Base-by-base conservation (phyloP, 2,888 invertebrate species). In the Chymomyza procnemis region DNA sequence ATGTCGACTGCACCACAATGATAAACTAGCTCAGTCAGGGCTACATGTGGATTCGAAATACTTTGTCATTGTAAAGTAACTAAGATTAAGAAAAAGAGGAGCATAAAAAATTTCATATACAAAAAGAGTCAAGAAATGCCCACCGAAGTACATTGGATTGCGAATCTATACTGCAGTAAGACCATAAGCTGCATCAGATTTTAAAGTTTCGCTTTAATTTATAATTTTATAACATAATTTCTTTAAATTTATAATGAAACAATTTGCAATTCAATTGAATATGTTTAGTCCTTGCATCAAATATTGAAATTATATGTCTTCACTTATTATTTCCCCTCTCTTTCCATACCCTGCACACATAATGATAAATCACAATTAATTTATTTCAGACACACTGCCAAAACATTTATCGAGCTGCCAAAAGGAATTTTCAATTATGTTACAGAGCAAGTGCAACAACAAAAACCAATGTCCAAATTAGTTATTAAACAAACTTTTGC, bases 341-440 rank as follows among this genome's bases (percentile, higher is more conserved):
- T 16, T 14, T 47, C 16, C 52, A 52, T 52, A 52, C 8, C 1
- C n/a, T 12, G 61, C 59, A 54, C 59, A 54, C 4, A 52, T 65
- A 60, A 58, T 55, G 74, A 71, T 73, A 84, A 86, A 81, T 79
- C 87, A 77, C 66, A 86, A 76, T 74, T 57, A 81, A 79, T 77
- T 76, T 70, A 69, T 69, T 66, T 67, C 47, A 58, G 52, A 67
- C 66, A 67, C 66, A 75, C 52, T 69, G 54, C 22, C 57, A 67
- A 54, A 58, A 60, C 66, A 71, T 60, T 54, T 54, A 54, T 18
- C 26, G 22, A 67, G 52, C 61, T 69, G 67, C 61, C 76, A 79
- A 65, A 75, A 66, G 82, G 75, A 83, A 87, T 84, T 87, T 85
- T 80, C 84, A 85, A 83, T 85, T 76, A 80, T 50, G 8, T 19